Base-by-base conservation (phyloP, 2,888 invertebrate species). In the Papilio protenor region DNA sequence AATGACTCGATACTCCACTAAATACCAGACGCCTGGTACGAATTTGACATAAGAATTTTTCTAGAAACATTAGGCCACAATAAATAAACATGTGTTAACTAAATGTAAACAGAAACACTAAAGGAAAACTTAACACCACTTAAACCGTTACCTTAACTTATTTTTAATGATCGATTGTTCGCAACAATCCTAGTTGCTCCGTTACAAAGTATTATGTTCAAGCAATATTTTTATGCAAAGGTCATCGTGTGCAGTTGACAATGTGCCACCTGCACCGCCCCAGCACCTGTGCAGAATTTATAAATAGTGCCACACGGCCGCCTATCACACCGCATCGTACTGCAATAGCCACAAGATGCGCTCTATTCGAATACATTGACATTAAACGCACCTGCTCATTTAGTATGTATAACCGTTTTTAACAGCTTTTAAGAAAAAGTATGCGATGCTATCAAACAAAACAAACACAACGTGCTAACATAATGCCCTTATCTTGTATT, bases 221-320 rank as follows among this genome's bases (percentile, higher is more conserved):
- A 84, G 83, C 81, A 80, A 86, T 89, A 86, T 92, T 91, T 90
- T 92, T 91, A 92, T 92, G 90, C 90, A 89, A 89, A 91, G 87
- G 91, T 89, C 89, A 91, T 89, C 90, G 88, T 87, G 85, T 89
- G 90, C 90, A 88, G 87, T 89, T 87, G 90, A 91, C 89, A 90
- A 90, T 89, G 89, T 85, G 87, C 88, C 93, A 93, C 91, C 93
- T 93, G 93, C 92, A 86, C 84, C 82, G 86, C 85, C 85, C 83
- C 81, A 80, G 85, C 92, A 92, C 93, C 92, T 93, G 92, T 89
- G 85, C 87, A 83, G 92, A 91, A 92, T 93, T 90, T 87, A 88
- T 91, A 92, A 92, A 91, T 91, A 91, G 88, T 85, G 84, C 83
- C 83, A 84, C 84, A 82, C 84, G 86, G 82, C 86, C 81, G 83